phyloP scores from a whole-genome alignment of 2,113 vertebrate genomes.

The Carettochelys insculpta region DNA sequence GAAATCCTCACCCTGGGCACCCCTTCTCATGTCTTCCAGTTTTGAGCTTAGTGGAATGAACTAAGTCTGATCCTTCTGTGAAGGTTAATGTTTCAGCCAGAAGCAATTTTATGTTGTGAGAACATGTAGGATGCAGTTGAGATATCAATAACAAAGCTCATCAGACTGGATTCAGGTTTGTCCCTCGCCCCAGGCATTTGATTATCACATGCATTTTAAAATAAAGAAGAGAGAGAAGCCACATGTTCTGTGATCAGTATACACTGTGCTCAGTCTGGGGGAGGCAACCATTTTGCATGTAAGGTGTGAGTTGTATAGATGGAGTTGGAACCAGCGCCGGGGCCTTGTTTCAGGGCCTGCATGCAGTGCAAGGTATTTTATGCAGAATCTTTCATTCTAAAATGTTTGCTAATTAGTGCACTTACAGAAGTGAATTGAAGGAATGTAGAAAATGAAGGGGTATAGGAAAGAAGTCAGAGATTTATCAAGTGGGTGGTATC shows the following conservation, averaged over 20 bases:
- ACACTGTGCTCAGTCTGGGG: neutral
- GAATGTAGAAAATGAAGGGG: neutral
- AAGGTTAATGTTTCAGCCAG: neutral
- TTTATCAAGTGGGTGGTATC: neutral
- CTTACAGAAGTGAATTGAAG: neutral
- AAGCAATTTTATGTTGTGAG: neutral
- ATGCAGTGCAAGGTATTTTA: neutral
- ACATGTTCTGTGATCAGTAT: neutral
- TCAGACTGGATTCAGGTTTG: neutral
- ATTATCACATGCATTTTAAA: neutral
- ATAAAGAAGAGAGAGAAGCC: neutral
- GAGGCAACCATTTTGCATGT: neutral
- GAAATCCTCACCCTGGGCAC: neutral
- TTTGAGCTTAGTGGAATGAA: neutral
- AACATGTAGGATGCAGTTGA: neutral
- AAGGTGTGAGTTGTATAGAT: neutral
- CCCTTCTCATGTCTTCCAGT: neutral
- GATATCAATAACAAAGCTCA: too few species aligned
- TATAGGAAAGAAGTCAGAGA: neutral
- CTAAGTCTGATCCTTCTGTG: neutral
- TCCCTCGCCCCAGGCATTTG: neutral
- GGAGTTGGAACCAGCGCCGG: neutral
- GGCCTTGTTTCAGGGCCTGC: neutral
- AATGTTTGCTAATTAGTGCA: neutral
- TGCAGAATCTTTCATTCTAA: neutral